Evolutionary conservation across 2,113 vertebrate species (phyloP).

Genomic region (Corythoichthys haematopterus): DNA sequence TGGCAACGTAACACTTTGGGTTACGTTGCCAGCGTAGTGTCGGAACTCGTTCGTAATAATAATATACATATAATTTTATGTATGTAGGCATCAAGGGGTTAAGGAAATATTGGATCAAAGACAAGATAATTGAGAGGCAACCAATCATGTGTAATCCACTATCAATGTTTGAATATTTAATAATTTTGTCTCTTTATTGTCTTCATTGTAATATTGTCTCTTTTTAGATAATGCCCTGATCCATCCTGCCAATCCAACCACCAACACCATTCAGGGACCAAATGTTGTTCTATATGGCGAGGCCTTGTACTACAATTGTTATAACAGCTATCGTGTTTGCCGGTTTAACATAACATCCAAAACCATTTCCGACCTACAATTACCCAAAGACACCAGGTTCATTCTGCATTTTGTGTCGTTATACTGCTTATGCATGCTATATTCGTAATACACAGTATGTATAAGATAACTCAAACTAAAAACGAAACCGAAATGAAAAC

Average conservation of each 20-base stretch:
- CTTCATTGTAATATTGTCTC: not conserved
- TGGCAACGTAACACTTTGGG: too few relatives aligned
- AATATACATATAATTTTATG: too few relatives aligned
- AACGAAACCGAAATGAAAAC: not conserved
- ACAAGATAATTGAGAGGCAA: too few relatives aligned
- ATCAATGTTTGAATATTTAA: too few relatives aligned
- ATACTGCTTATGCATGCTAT: not conserved
- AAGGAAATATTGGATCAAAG: too few relatives aligned
- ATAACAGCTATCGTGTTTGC: constrained; percentile 60
- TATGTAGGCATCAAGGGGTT: too few relatives aligned
- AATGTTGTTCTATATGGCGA: constrained; percentile 61
- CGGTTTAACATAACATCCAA: constrained; percentile 63
- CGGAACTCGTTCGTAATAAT: too few relatives aligned
- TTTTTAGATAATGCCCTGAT: constrained; percentile 45
- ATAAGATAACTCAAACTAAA: not conserved
- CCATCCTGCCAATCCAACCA: constrained; percentile 57
- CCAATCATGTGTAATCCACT: too few relatives aligned
- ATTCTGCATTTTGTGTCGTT: not conserved
- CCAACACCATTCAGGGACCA: constrained; percentile 72
- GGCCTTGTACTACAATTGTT: constrained; percentile 70
- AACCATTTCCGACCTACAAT: constrained; percentile 28
- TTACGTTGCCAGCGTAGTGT: too few relatives aligned
- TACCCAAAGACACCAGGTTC: constrained; percentile 64
- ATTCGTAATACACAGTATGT: not conserved
- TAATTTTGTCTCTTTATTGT: too few relatives aligned